phyloP scores from a whole-genome alignment of 2,888 invertebrate species.

The Drosophila fungiperda region DNA sequence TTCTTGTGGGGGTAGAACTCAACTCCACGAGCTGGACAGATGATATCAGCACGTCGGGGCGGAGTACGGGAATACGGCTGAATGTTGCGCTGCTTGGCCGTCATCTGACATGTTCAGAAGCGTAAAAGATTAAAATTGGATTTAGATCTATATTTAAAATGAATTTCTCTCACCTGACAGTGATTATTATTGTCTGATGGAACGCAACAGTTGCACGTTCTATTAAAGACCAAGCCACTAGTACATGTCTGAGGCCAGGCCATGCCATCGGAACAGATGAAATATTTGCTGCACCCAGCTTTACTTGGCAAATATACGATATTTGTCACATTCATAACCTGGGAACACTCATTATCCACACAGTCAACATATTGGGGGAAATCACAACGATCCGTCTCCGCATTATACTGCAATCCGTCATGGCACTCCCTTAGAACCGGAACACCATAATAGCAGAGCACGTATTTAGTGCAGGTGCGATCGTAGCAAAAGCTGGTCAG shows the following conservation, averaged over 20 bases:
- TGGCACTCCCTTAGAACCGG: conserved; percentile 75
- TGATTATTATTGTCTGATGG: conserved; percentile 53
- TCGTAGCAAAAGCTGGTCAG: conserved; percentile 75
- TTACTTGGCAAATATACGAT: conserved; percentile 74
- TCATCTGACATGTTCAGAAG: conserved; percentile 47
- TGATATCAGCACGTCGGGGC: conserved; percentile 78
- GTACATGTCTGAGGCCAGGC: conserved; percentile 70
- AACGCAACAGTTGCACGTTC: conserved; percentile 73
- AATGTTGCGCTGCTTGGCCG: conserved; percentile 68
- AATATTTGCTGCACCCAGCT: conserved; percentile 75
- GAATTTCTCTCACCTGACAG: conserved; percentile 68
- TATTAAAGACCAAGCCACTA: conserved; percentile 67
- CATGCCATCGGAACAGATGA: conserved; percentile 78
- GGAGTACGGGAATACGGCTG: conserved; percentile 75
- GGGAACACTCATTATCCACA: conserved; percentile 75
- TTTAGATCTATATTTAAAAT: background rate
- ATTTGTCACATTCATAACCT: conserved; percentile 57
- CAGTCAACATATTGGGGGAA: conserved; percentile 81
- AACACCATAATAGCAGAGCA: conserved; percentile 73
- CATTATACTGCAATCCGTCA: conserved; percentile 82
- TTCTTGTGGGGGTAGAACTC: conserved; percentile 72
- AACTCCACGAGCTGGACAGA: conserved; percentile 76
- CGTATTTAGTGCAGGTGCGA: conserved; percentile 81
- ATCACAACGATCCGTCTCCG: conserved; percentile 81
- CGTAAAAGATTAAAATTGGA: background rate